Percentiles rank a stretch among this genome's conserved stretches.
Conservation (phyloP, 2,797 vertebrate species). For the Cetoscarus ocellatus region DNA sequence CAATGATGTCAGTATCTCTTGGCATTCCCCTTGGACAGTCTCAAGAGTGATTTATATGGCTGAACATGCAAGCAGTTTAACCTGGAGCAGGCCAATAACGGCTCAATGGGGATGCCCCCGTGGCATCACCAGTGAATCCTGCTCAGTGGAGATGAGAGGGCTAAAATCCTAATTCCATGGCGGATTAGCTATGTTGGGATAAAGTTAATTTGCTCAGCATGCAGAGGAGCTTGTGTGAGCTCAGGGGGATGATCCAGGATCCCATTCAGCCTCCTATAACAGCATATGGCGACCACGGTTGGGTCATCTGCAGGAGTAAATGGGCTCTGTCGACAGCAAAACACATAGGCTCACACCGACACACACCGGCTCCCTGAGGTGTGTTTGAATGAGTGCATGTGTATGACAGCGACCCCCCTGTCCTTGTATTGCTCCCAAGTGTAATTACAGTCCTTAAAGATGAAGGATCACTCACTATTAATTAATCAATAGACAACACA, state of each 20-base stretch:
- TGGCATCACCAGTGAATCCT: conserved; percentile 38
- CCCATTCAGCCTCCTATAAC: conserved; percentile 46
- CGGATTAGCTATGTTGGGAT: conserved; percentile 72
- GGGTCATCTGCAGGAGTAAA: conserved; percentile 39
- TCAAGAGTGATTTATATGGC: not conserved
- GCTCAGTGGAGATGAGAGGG: conserved; percentile 54
- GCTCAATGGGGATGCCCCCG: conserved; percentile 23
- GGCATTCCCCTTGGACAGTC: not conserved
- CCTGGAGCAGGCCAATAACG: conserved; percentile 22
- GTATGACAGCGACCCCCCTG: conserved; percentile 59
- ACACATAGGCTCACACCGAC: conserved; percentile 7
- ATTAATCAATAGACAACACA: conserved; percentile 81
- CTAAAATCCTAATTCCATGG: conserved; percentile 75
- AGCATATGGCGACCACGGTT: conserved; percentile 33
- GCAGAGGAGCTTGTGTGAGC: conserved; percentile 64
- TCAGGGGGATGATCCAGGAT: conserved; percentile 72
- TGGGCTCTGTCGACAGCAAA: conserved; percentile 16
- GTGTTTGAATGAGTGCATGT: conserved; percentile 68
- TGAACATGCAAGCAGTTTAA: conserved; percentile 10
- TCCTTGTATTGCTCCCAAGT: conserved; percentile 73
- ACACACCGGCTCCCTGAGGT: conserved; percentile 43
- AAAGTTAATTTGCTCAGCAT: conserved; percentile 76
- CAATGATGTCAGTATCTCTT: not conserved
- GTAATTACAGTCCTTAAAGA: conserved; percentile 83
- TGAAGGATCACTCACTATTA: conserved; percentile 82